phyloP scores from a whole-genome alignment of 2,113 vertebrate genomes.

The Ctenomys sociabilis region DNA sequence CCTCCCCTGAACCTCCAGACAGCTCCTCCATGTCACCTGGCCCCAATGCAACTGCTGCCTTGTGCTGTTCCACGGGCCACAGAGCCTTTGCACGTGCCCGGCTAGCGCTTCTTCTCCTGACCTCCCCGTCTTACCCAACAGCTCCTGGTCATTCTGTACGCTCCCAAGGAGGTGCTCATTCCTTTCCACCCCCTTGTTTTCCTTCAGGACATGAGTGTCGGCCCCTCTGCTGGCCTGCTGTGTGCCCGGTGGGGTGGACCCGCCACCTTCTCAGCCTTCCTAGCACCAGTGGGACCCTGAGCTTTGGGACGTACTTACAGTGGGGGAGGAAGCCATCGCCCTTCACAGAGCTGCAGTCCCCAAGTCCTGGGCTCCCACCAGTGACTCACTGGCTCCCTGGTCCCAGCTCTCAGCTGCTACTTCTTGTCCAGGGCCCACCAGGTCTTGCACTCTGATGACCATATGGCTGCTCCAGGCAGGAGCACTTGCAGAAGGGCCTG shows the following conservation, averaged over 20 bases:
- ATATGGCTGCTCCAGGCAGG: not conserved
- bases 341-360: not conserved
- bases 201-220: not conserved
- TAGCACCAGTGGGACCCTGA: not conserved
- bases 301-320: not conserved
- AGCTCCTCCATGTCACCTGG: not conserved
- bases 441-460: not conserved
- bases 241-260: not conserved
- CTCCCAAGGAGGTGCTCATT: not conserved
- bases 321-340: no score
- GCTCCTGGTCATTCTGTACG: not conserved
- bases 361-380: not conserved
- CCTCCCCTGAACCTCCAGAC: not conserved
- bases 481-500: not conserved
- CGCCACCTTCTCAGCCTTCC: not conserved
- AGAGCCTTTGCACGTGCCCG: not conserved
- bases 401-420: not conserved
- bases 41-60: not conserved
- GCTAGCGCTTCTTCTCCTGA: not conserved
- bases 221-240: not conserved
- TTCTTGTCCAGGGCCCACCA: not conserved
- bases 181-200: not conserved
- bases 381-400: not conserved
- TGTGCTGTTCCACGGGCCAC: no score
- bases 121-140: not conserved